Evolutionary conservation across 37 sponge, comb jelly and placozoan species (phyloP).

Genomic region (Corticium candelabrum): DNA sequence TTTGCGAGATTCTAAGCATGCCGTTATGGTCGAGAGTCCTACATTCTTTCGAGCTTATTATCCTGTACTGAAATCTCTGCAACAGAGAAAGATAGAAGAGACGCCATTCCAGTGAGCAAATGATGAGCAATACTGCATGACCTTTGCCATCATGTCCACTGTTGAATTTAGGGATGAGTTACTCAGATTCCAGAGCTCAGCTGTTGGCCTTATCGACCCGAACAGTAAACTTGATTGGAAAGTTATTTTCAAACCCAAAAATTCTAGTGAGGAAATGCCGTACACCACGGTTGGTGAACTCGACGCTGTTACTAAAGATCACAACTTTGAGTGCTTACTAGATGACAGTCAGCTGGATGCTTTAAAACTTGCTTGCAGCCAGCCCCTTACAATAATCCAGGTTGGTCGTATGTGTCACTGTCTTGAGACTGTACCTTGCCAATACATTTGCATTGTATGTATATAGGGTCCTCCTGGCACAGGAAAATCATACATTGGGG

Average conservation of each 20-base stretch:
- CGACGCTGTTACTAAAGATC: not conserved
- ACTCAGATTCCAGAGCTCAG: no score
- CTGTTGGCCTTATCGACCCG: no score
- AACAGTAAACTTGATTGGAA: no score
- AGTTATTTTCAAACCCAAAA: no score
- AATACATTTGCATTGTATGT: no score
- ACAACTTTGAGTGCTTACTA: not conserved
- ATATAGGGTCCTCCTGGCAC: not conserved
- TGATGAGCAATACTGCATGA: no score
- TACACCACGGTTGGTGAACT: no score
- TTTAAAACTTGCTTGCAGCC: not conserved
- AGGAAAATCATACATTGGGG: not conserved
- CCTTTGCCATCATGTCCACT: no score
- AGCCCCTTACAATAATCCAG: not conserved
- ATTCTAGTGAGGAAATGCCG: no score
- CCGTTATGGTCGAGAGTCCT: slow-evolving; percentile 1
- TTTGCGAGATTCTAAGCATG: not conserved
- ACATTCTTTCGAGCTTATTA: not conserved
- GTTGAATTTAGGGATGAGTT: no score
- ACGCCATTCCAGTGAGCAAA: not conserved
- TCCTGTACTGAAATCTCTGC: not conserved
- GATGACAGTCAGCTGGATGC: not conserved
- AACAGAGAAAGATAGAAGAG: not conserved
- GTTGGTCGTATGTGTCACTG: no score
- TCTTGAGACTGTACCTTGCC: no score